These are phyloP conservation scores for Nibea albiflora DNA, from an alignment of 2,113 vertebrate species.

Conservation along the genomic window DNA sequence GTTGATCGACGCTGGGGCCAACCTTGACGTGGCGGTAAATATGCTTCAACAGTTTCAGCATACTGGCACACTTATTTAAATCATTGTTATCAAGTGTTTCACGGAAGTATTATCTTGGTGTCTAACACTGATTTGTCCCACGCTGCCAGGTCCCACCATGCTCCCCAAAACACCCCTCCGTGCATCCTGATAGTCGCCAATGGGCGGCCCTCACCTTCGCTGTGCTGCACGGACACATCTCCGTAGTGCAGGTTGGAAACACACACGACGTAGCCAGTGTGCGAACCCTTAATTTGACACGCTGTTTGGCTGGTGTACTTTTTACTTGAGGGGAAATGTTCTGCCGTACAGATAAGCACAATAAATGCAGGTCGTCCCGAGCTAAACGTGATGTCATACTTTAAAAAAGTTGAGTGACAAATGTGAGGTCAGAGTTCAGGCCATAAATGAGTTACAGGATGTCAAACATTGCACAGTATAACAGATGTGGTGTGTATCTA, in stretches of 20 bases:
- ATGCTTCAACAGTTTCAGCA: slow-evolving; percentile 2
- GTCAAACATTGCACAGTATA: slow-evolving; percentile 42
- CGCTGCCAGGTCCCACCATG: slow-evolving; percentile 88
- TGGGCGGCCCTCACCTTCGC: slow-evolving; percentile 96
- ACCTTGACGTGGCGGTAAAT: slow-evolving; percentile 87
- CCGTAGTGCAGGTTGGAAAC: slow-evolving; percentile 93
- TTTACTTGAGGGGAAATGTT: not conserved
- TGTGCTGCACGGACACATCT: slow-evolving; percentile 95
- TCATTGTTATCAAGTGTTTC: not conserved
- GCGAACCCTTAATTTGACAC: not conserved
- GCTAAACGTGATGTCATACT: not conserved
- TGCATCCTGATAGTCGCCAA: slow-evolving; percentile 96
- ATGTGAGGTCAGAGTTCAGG: slow-evolving; percentile 45
- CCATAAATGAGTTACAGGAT: slow-evolving; percentile 34
- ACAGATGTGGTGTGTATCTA: slow-evolving; percentile 52
- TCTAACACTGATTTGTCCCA: slow-evolving; percentile 15
- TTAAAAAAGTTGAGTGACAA: slow-evolving; percentile 44
- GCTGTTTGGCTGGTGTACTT: not conserved
- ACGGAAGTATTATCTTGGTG: not conserved
- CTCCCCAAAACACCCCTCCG: slow-evolving; percentile 90
- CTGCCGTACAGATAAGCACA: not conserved
- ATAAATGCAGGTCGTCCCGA: not conserved
- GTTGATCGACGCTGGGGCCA: slow-evolving; percentile 95
- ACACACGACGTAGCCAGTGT: not conserved
- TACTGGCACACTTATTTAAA: slow-evolving; percentile 20